Base-by-base conservation (phyloP, 2,797 vertebrate species). In the Trachurus trachurus region DNA sequence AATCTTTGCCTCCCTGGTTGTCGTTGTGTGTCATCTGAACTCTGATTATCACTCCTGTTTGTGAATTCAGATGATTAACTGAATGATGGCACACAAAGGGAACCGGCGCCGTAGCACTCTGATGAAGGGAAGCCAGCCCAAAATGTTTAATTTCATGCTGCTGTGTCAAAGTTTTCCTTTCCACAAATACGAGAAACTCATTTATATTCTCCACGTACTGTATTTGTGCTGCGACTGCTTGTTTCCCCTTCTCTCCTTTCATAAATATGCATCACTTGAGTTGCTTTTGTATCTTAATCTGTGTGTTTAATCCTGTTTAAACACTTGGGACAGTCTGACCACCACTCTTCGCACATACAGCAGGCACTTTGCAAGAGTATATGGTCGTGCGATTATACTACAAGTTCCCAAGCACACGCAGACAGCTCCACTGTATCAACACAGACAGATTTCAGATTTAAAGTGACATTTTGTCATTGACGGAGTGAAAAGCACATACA, bases 401-500 rank as follows among this genome's bases (percentile, higher is more conserved):
- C 68, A 66, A 64, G 70, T 80, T 82, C 66, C 59, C 61, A 37
- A 75, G 72, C 19, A 74, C 65, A 79, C 62, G 74, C 57, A 78
- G 68, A 15, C 71, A 64, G 78, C 74, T 86, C 75, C 66, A 52
- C 64, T 79, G 68, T 80, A 78, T 78, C 76, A 80, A 82, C 81
- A 74, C 40, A 22, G 71, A 47, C 54, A 73, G 72, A 78, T 83
- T 87, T 75, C 71, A 63, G 80, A 78, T 81, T 83, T 44, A 57
- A 71, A 84, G 71, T 74, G 81, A 84, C 86, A 89, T 64, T 85
- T 87, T 83, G 83, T 87, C 84, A 83, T 74, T 88, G 89, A 87
- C 49, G 1, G 61, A 84, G 29, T 47, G 68, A 80, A 74, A 72
- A 66, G 67, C 39, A 9, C 21, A 61, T 19, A 61, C 57, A 74